Evolutionary conservation across 2,888 invertebrate species (phyloP).

Genomic region (Eremobia ochroleuca): DNA sequence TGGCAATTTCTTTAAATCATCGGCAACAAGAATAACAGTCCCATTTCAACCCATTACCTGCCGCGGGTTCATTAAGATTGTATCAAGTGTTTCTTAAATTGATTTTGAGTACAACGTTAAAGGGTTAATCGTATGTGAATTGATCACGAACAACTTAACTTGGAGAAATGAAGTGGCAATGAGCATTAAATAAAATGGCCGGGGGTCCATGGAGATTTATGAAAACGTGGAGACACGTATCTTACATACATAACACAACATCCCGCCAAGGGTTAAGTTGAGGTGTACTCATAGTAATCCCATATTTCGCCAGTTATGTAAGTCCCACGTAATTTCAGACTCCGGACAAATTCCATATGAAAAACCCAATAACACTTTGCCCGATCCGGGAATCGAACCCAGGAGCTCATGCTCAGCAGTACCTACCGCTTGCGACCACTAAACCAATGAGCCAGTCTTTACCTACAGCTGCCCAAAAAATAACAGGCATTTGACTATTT

Average conservation of each 20-base stretch:
- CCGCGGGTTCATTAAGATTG: conserved; percentile 56
- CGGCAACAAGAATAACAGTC: conserved; percentile 15
- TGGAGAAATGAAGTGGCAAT: conserved; percentile 33
- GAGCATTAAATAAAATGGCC: conserved; percentile 13
- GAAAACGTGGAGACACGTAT: neutral
- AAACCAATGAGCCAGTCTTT: too few relatives aligned
- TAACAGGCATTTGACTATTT: neutral
- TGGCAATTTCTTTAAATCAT: conserved; percentile 38
- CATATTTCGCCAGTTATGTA: too few relatives aligned
- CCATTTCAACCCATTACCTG: conserved; percentile 45
- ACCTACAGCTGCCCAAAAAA: neutral
- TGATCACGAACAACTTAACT: conserved; percentile 52
- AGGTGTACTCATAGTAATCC: too few relatives aligned
- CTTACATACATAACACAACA: too few relatives aligned
- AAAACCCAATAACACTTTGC: too few relatives aligned
- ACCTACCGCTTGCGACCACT: too few relatives aligned
- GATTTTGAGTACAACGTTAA: conserved; percentile 44
- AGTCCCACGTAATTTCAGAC: too few relatives aligned
- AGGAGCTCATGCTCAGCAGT: too few relatives aligned
- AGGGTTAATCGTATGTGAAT: conserved; percentile 46
- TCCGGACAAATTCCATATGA: too few relatives aligned
- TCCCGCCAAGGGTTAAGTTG: too few relatives aligned
- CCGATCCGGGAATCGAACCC: too few relatives aligned
- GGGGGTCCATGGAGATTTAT: conserved; percentile 2
- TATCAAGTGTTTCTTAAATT: conserved; percentile 58